Base-by-base conservation (phyloP, 2,888 invertebrate species). In the Chrysolina oricalcia region DNA sequence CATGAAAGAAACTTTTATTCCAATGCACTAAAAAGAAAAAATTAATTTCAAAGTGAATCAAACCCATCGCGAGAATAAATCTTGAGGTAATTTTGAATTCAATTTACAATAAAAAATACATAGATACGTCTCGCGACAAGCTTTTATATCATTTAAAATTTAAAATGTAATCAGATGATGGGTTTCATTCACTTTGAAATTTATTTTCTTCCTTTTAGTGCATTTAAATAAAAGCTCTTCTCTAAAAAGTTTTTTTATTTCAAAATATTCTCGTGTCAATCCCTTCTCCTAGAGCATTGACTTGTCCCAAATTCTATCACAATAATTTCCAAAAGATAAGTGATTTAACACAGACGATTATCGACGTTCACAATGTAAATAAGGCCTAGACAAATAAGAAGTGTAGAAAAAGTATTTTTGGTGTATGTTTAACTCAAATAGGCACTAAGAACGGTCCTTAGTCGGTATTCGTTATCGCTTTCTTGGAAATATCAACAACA, bases 401-500 rank as follows among this genome's bases (percentile, higher is more conserved):
- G 53, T 59, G 59, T 23, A 59, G 59, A 27, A 23, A 59, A 59
- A 59, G 59, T 59, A 59, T 59, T 59, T 59, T 59, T 59, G 59
- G 59, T 59, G 59, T 59, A 59, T 59, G 35, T 59, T 59, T 17
- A 59, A 59, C 27, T 53, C 53, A 53, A 53, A 53, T 19, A 53
- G 53, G 19, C 19, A 53, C 53, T 59, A 59, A 23, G 59, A 35
- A 59, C 15, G 59, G 59, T 27, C n/a, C 27, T 35, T 59, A 59
- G 59, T 59, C 59, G 59, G 59, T 62, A 62, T 74, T 65, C 66
- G 62, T 74, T 74, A 74, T 70, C 70, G 23, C 40, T 59, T 66
- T 74, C 70, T 62, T 50, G 66, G 66, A 74, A 74, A 74, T 74
- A 74, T 43, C 66, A 70, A 74, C 70, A 70, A 40, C 70, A 67